A percentile compares a stretch with the other conserved stretches of the same genome.
Conservation (phyloP, 2,888 invertebrate genomes). For the Phortica okadai region DNA sequence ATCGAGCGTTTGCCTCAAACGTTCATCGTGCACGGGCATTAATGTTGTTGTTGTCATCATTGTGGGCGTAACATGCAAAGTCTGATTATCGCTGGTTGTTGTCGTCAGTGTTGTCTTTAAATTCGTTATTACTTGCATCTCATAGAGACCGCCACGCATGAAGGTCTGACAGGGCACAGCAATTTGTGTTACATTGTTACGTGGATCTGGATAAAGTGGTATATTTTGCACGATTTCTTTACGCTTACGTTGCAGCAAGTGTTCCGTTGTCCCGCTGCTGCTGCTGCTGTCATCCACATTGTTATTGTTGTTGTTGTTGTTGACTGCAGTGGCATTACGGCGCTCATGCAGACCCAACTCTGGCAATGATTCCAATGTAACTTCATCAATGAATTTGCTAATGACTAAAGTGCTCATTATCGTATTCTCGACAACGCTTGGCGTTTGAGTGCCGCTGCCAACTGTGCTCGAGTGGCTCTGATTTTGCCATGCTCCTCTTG, state of each 20-base stretch:
- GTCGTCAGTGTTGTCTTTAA: slow-evolving; percentile 57
- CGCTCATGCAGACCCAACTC: slow-evolving; percentile 73
- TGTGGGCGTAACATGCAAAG: slow-evolving; percentile 33
- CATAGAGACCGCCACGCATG: slow-evolving; percentile 71
- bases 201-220: slow-evolving; percentile 72
- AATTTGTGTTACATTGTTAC: slow-evolving; percentile 73
- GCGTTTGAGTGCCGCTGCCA: slow-evolving; percentile 34
- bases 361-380: slow-evolving; percentile 49
- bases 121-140: slow-evolving; percentile 72
- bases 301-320: slow-evolving; percentile 45
- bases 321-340: slow-evolving; percentile 43
- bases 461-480: slow-evolving; percentile 53
- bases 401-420: slow-evolving; percentile 74
- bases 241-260: slow-evolving; percentile 62
- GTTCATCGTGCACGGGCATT: slow-evolving; percentile 71
- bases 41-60: slow-evolving; percentile 64
- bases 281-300: slow-evolving; percentile 27
- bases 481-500: slow-evolving; percentile 40
- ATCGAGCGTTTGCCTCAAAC: slow-evolving; percentile 79
- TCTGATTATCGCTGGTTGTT: not conserved
- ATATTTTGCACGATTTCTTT: slow-evolving; percentile 73
- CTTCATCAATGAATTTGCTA: slow-evolving; percentile 73
- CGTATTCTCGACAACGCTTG: slow-evolving; percentile 59
- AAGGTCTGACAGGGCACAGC: slow-evolving; percentile 74
- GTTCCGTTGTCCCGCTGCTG: slow-evolving; percentile 27